phyloP scores from a whole-genome alignment of 2,113 vertebrate species.

The Tupaia tana region DNA sequence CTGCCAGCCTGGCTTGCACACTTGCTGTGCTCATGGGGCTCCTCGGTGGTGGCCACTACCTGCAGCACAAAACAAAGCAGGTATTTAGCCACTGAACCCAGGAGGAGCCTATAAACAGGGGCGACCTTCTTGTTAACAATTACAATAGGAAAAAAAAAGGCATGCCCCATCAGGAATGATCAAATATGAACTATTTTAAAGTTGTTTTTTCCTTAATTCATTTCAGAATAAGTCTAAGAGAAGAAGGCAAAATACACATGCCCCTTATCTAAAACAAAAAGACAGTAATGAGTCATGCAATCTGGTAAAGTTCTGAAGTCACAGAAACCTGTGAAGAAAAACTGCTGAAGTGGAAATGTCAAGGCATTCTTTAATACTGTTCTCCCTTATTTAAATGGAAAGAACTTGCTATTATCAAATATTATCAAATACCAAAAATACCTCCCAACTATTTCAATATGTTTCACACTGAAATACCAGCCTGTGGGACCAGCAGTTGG shows the following conservation, averaged over 20 bases:
- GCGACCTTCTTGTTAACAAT: neutral
- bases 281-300: neutral
- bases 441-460: neutral
- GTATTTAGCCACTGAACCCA: slow-evolving; percentile 63
- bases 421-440: neutral
- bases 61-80: slow-evolving; percentile 68
- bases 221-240: neutral
- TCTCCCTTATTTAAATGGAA: neutral
- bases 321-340: neutral
- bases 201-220: neutral
- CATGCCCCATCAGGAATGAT: neutral
- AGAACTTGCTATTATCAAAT: neutral
- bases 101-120: neutral
- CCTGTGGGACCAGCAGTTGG: neutral
- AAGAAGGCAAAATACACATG: neutral
- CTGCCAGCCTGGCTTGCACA: neutral
- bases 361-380: neutral
- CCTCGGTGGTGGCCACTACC: neutral
- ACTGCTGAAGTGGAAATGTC: neutral
- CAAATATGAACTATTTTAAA: neutral
- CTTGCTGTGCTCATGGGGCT: neutral
- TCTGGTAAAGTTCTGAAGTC: neutral
- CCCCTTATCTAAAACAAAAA: neutral
- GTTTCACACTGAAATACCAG: neutral
- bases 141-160: neutral